A percentile compares a stretch with the other conserved stretches of the same genome.
Conservation (phyloP, 2,888 invertebrate species). For the Mesodorylaimus sp. region DNA sequence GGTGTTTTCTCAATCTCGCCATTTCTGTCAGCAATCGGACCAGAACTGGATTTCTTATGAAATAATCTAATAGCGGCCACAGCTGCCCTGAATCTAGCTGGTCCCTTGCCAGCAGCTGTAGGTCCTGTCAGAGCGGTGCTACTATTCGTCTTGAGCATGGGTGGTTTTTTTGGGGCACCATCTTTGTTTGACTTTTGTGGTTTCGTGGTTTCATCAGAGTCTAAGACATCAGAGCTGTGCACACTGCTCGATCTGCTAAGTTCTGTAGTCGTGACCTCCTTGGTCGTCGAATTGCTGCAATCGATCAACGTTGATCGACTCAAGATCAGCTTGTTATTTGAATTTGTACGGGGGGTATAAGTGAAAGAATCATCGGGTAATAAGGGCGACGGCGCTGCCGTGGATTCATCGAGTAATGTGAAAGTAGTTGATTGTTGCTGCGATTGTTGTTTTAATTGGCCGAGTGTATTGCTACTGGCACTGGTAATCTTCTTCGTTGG, state of each 20-base stretch:
- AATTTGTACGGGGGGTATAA: too few species aligned
- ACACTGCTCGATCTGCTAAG: conserved; percentile 1
- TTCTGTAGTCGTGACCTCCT: not conserved
- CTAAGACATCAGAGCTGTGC: conserved; percentile 5
- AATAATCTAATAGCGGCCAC: not conserved
- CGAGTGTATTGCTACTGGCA: not conserved
- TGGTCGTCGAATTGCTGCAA: not conserved
- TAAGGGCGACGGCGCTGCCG: not conserved
- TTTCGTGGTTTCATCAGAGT: not conserved
- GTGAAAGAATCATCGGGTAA: too few species aligned
- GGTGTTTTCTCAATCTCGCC: too few species aligned
- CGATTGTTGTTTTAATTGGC: not conserved
- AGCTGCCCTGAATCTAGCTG: not conserved
- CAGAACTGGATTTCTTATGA: too few species aligned
- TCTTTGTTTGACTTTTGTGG: too few species aligned
- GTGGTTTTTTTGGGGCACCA: too few species aligned
- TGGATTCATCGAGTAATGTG: not conserved
- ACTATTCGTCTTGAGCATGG: too few species aligned
- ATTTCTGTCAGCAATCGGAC: too few species aligned
- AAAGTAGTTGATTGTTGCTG: too few species aligned
- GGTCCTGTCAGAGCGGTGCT: too few species aligned
- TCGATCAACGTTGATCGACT: not conserved
- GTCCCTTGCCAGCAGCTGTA: too few species aligned
- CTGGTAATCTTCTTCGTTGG: not conserved
- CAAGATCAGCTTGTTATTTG: too few species aligned